These are phyloP conservation scores for Bolinopsis microptera DNA, from an alignment of 37 sponge, comb jelly and placozoan species.

Conservation along the genomic window DNA sequence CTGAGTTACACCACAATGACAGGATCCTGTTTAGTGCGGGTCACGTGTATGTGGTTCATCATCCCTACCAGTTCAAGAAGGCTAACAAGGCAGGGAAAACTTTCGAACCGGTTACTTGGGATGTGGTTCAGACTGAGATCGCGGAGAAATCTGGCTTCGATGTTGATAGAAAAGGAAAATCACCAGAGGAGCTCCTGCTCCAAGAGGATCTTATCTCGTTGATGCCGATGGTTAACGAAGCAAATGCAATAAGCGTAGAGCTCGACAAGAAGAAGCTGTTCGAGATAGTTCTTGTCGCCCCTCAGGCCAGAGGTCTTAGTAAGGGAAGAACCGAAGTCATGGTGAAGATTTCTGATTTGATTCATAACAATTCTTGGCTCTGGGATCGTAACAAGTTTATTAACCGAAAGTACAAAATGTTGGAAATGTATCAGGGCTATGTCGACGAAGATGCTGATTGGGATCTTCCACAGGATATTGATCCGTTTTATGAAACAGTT, in stretches of 20 bases:
- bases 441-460: conserved; percentile 71
- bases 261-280: conserved; percentile 75
- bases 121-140: conserved; percentile 75
- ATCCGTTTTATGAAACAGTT: conserved; percentile 72
- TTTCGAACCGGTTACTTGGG: conserved; percentile 72
- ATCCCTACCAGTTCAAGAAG: conserved; percentile 73
- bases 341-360: conserved; percentile 70
- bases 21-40: conserved; percentile 73
- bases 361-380: conserved; percentile 69
- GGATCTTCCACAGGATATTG: conserved; percentile 71
- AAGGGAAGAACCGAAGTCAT: conserved; percentile 73
- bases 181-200: conserved; percentile 72
- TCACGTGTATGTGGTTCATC: conserved; percentile 80
- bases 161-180: conserved; percentile 72
- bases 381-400: conserved; percentile 70
- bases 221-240: conserved; percentile 82
- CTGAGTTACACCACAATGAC: conserved; percentile 77
- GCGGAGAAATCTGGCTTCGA: conserved; percentile 77
- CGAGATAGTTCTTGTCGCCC: conserved; percentile 76
- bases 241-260: conserved; percentile 83
- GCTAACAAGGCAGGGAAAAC: conserved; percentile 62
- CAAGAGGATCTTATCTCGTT: conserved; percentile 75
- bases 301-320: conserved; percentile 72
- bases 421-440: conserved; percentile 80
- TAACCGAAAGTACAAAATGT: conserved; percentile 72